phyloP scores from a whole-genome alignment of 2,888 invertebrate species.

The Pammene fasciana region DNA sequence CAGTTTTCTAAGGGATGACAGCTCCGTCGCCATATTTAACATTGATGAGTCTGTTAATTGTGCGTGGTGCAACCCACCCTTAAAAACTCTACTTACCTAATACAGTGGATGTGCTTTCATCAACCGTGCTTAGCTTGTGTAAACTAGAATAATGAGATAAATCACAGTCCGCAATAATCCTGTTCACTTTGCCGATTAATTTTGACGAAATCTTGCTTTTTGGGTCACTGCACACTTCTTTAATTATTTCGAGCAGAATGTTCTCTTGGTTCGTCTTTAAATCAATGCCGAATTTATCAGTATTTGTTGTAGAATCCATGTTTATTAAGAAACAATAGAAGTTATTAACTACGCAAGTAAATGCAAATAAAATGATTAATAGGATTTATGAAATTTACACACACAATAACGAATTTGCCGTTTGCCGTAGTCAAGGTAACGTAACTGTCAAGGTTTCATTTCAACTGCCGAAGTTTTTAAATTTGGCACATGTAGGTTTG shows the following conservation, averaged over 20 bases:
- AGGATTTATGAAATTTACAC: too few relatives aligned
- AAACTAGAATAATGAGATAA: constrained; percentile 70
- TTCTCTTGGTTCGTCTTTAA: constrained; percentile 64
- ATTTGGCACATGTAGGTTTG: too few relatives aligned
- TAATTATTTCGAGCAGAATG: constrained; percentile 67
- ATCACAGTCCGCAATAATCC: constrained; percentile 73
- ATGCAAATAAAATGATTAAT: constrained; percentile 12
- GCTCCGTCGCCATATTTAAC: too few relatives aligned
- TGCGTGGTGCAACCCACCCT: too few relatives aligned
- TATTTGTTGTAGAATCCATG: constrained; percentile 68
- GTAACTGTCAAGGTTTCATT: constrained; percentile 16
- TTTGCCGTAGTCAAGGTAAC: constrained; percentile 18
- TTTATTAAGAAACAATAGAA: background rate
- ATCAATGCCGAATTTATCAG: constrained; percentile 55
- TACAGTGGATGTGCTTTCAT: constrained; percentile 71
- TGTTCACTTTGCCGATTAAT: constrained; percentile 68
- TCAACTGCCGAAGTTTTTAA: background rate
- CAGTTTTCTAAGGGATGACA: too few relatives aligned
- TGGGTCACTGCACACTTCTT: constrained; percentile 63
- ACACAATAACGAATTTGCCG: background rate
- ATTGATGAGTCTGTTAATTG: too few relatives aligned
- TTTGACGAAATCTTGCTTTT: constrained; percentile 59
- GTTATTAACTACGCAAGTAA: constrained; percentile 28
- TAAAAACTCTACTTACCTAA: constrained; percentile 59
- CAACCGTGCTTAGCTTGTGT: constrained; percentile 69